Evolutionary conservation across 2,797 vertebrate genomes (phyloP).

Genomic region (Coranthus polyacanthus): DNA sequence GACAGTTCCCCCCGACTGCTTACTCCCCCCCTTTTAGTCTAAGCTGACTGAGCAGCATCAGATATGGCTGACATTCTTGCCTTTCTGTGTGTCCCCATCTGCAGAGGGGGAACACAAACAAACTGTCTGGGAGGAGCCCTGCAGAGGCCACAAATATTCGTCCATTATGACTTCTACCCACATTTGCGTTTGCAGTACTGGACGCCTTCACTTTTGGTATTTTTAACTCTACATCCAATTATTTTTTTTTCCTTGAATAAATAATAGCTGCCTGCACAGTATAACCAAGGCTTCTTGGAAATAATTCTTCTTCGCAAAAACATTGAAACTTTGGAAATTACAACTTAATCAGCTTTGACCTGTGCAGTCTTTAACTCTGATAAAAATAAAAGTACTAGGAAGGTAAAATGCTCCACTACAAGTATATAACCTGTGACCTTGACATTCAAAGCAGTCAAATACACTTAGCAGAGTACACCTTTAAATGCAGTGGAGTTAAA

Average conservation of each 20-base stretch:
- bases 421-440: neutral
- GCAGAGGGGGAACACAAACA: constrained; percentile 77
- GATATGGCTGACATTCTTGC: constrained; percentile 71
- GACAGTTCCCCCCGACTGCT: constrained; percentile 65
- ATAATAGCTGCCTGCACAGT: neutral
- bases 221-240: constrained; percentile 41
- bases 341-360: constrained; percentile 7
- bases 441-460: neutral
- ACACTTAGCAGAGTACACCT: too few species aligned
- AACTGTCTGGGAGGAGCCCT: constrained; percentile 74
- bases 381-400: too few species aligned
- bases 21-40: constrained; percentile 35
- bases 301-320: neutral
- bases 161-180: constrained; percentile 70
- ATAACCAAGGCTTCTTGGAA: constrained; percentile 11
- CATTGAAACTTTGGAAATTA: constrained; percentile 1
- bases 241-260: constrained; percentile 54
- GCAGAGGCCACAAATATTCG: constrained; percentile 77
- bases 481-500: constrained; percentile 19
- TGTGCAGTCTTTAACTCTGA: neutral
- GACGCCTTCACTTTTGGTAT: constrained; percentile 54
- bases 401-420: neutral
- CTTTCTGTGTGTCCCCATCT: constrained; percentile 66
- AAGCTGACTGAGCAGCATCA: constrained; percentile 76
- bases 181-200: constrained; percentile 64